Conservation (phyloP, 2,888 invertebrate species). For the Venustoraphidia nigricollis region DNA sequence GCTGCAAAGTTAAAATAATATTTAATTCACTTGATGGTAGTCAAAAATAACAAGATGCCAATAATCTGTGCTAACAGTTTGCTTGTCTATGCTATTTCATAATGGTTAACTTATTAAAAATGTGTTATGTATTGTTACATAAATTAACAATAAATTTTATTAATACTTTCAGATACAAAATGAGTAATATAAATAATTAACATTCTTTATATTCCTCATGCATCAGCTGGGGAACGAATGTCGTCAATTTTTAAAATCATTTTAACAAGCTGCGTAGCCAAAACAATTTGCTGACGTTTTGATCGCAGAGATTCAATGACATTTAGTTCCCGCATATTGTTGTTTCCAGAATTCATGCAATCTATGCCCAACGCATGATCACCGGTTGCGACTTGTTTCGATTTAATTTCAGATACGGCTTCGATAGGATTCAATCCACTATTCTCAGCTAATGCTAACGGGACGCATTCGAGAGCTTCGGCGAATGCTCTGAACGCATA, state of each 20-base stretch:
- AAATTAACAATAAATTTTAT: too few species aligned
- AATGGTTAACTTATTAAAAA: too few species aligned
- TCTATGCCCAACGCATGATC: conserved; percentile 87
- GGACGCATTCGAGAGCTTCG: conserved; percentile 89
- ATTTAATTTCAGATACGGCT: conserved; percentile 78
- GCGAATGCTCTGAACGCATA: conserved; percentile 94
- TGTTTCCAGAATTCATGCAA: conserved; percentile 69
- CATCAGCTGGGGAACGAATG: conserved; percentile 43
- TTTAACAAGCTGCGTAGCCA: conserved; percentile 95
- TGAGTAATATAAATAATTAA: too few species aligned
- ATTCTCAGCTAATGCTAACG: conserved; percentile 93
- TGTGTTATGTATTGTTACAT: too few species aligned
- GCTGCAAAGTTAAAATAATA: too few species aligned
- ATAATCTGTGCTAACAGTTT: too few species aligned
- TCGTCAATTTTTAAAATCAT: conserved; percentile 99
- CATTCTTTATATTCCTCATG: conserved; percentile 10
- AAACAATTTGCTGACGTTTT: conserved; percentile 91
- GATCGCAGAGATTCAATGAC: conserved; percentile 95
- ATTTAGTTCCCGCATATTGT: conserved; percentile 87
- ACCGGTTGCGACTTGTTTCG: conserved; percentile 70
- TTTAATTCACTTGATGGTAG: too few species aligned
- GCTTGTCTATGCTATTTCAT: too few species aligned
- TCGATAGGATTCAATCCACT: conserved; percentile 88
- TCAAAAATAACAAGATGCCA: too few species aligned
- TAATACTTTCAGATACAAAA: too few species aligned